Evolutionary conservation across 2,797 vertebrate species (phyloP), one percentile per base, ranked within the genome.

Genomic region (Argentina silus): DNA sequence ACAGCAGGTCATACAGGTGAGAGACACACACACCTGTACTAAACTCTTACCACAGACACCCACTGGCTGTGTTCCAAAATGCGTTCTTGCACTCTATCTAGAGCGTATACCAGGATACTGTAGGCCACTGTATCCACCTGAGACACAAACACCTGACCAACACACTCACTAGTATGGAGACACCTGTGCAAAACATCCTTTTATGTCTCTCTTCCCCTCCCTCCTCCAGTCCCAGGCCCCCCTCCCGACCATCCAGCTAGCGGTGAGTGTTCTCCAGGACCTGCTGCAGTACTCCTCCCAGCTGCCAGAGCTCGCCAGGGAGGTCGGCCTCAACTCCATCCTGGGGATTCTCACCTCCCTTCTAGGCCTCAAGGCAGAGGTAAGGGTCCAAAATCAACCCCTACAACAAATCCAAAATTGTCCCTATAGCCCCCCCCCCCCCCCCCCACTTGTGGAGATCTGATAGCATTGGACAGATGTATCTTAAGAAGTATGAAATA

Each of bases 1-100:
- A 42, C 95, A 97, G 87, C 96, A 98, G 81, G 88, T 97, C 79
- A 91, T 97, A 70, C 96, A 97, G 94, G 96, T 97, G 80, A 83
- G 86, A 36, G 1, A 21, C 7, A 8, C 6, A 14, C 17, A 61
- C 21, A 47, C 43, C 9, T 63, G 15, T 12, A n/a, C 15, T n/a
- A 43, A 7, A 62, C 36, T 3, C 7, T 27, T 6, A 51, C 14
- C 4, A 23, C 11, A 50, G 21, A 4, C 44, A 12, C 43, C 11
- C 63, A 3, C 14, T 4, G 27, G 27, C 27, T 36, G 27, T 36
- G 27, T 36, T 36, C 27, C 27, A 36, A 36, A 36, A 36, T 36
- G 27, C 27, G 4, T 36, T 36, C 27, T 36, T 36, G 27, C 27
- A 36, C 27, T 4, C 27, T 36, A 4, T 36, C 27, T 36, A 36